A percentile compares a stretch with the other conserved stretches of the same genome.
phyloP scores from a whole-genome alignment of 1,140 invertebrate species.

The Drosophila tropicalis region DNA sequence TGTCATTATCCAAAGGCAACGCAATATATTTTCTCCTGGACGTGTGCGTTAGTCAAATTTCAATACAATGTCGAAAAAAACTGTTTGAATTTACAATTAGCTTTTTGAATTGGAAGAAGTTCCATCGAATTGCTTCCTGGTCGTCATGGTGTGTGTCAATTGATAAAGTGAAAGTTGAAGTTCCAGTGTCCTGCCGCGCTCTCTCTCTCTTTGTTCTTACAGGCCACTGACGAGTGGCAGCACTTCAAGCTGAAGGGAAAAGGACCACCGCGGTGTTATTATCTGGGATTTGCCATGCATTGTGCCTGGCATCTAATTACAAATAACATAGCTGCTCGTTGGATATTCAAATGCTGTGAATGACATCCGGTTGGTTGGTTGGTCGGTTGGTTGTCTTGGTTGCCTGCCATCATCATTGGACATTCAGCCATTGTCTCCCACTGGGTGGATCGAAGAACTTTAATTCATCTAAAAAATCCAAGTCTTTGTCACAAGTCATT shows the following conservation, averaged over 20 bases:
- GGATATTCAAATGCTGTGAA: conserved; percentile 68
- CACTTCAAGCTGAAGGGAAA: conserved; percentile 25
- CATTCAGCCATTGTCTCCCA: conserved; percentile 20
- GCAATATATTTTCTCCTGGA: conserved; percentile 70
- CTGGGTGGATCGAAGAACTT: conserved; percentile 4
- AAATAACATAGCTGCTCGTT: conserved; percentile 40
- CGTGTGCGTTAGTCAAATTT: conserved; percentile 70
- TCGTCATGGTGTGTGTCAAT: conserved; percentile 74
- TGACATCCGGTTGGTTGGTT: conserved; percentile 62
- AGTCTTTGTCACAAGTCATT: conserved; percentile 71
- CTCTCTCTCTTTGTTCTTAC: conserved; percentile 46
- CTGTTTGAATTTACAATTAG: conserved; percentile 81
- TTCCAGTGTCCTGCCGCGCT: conserved; percentile 69
- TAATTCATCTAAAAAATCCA: not conserved
- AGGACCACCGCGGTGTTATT: conserved; percentile 74
- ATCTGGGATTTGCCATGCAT: conserved; percentile 74
- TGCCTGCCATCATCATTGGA: conserved; percentile 27
- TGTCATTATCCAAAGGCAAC: conserved; percentile 79
- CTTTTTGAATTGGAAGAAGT: conserved; percentile 22
- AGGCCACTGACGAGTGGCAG: conserved; percentile 73
- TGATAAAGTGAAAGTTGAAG: conserved; percentile 65
- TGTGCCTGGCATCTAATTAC: conserved; percentile 75
- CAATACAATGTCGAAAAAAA: conserved; percentile 56
- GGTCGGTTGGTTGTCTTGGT: conserved; percentile 49
- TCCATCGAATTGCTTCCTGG: conserved; percentile 34